Evolutionary conservation across 2,797 vertebrate genomes (phyloP).

Genomic region (Gambusia yucatana): DNA sequence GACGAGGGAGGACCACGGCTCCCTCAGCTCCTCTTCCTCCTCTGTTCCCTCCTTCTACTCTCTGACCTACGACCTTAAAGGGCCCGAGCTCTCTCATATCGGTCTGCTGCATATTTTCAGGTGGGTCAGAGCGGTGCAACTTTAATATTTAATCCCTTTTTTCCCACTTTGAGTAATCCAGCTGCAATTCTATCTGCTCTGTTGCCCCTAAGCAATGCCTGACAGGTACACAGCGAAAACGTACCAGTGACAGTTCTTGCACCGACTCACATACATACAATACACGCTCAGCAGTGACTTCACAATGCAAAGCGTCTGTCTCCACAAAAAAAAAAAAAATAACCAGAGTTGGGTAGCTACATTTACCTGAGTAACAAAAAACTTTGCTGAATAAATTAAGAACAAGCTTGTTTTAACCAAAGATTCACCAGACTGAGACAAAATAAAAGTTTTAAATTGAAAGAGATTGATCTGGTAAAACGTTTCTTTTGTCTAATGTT

Average conservation of each 20-base stretch:
- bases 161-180: constrained; percentile 57
- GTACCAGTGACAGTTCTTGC: constrained; percentile 1
- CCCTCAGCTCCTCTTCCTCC: constrained; percentile 25
- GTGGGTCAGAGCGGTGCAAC: constrained; percentile 54
- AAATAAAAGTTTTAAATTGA: too few relatives aligned
- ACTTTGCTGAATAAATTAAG: too few relatives aligned
- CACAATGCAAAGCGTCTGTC: constrained; percentile 55
- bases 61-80: constrained; percentile 52
- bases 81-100: constrained; percentile 36
- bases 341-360: constrained; percentile 33
- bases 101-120: constrained; percentile 35
- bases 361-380: too few relatives aligned
- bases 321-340: constrained; percentile 58
- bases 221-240: constrained; percentile 64
- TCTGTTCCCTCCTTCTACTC: constrained; percentile 5
- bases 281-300: constrained; percentile 57
- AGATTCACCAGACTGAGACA: too few relatives aligned
- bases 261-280: constrained; percentile 12
- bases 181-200: constrained; percentile 47
- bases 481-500: too few relatives aligned
- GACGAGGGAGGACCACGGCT: neutral
- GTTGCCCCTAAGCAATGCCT: constrained; percentile 74
- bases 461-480: too few relatives aligned
- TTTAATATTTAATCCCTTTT: constrained; percentile 79
- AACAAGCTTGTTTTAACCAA: too few relatives aligned